Evolutionary conservation across 1,140 invertebrate species (phyloP).

Genomic region (Scaptomyza graminum): DNA sequence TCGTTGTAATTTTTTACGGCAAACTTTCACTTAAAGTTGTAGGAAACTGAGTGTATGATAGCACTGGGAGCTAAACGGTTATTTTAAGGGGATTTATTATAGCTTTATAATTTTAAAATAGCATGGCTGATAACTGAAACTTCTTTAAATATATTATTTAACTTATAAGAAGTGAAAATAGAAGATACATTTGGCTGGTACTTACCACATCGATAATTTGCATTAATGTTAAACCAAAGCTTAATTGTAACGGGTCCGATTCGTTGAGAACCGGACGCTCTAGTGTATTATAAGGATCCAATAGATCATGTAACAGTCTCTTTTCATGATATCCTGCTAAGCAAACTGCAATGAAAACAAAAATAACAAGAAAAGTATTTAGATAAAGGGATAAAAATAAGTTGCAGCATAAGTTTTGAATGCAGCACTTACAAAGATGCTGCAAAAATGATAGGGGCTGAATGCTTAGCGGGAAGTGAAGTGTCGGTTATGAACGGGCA

Average conservation of each 20-base stretch:
- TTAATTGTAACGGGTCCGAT: conserved; percentile 96
- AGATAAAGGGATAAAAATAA: conserved; percentile 25
- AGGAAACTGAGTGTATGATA: not conserved
- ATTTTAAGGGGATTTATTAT: not conserved
- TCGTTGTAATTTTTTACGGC: conserved; percentile 4
- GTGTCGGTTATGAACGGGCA: too few relatives aligned
- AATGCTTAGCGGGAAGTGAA: too few relatives aligned
- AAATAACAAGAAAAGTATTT: conserved; percentile 5
- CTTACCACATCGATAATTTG: conserved; percentile 99
- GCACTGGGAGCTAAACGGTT: not conserved
- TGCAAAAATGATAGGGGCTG: conserved; percentile 12
- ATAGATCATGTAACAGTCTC: conserved; percentile 94
- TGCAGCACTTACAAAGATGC: conserved; percentile 25
- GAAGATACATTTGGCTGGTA: conserved; percentile 62
- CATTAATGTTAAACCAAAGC: conserved; percentile 98
- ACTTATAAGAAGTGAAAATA: too few relatives aligned
- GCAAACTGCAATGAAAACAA: conserved; percentile 86
- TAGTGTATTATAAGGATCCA: conserved; percentile 98
- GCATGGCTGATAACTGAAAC: too few relatives aligned
- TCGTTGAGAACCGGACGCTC: conserved; percentile 99
- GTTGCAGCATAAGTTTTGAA: conserved; percentile 20
- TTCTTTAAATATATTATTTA: too few relatives aligned
- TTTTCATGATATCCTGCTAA: conserved; percentile 96
- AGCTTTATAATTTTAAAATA: not conserved
- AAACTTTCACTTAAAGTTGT: conserved; percentile 19